Percentiles rank a stretch among this genome's conserved stretches.
Evolutionary conservation across 1,140 invertebrate genomes (phyloP).

Genomic region (Ylistrum balloti): DNA sequence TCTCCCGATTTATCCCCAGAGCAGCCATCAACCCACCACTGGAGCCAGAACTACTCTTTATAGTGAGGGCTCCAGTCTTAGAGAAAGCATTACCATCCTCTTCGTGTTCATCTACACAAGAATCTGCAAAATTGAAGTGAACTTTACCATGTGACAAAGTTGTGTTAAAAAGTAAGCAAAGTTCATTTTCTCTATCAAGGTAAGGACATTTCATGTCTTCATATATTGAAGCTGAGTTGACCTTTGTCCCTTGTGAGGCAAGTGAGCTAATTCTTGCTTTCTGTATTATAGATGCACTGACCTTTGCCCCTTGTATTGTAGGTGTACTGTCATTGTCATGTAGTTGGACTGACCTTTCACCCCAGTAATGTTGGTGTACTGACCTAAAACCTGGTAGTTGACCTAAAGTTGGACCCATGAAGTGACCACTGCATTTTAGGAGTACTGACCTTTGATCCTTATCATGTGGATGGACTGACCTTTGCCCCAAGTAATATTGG

Average conservation of each 20-base stretch:
- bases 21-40: conserved; percentile 79
- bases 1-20: conserved; percentile 75
- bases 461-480: too few relatives aligned
- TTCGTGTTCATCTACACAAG: conserved; percentile 72
- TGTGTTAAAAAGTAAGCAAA: too few relatives aligned
- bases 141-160: neutral
- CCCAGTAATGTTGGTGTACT: neutral
- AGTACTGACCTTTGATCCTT: neutral
- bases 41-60: conserved; percentile 80
- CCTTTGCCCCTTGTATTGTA: neutral
- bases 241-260: too few relatives aligned
- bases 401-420: too few relatives aligned
- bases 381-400: too few relatives aligned
- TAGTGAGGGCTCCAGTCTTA: conserved; percentile 80
- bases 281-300: neutral
- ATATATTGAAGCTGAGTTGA: too few relatives aligned
- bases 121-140: conserved; percentile 65
- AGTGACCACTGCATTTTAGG: too few relatives aligned
- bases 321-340: too few relatives aligned
- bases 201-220: too few relatives aligned
- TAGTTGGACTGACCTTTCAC: neutral
- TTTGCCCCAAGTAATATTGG: too few relatives aligned
- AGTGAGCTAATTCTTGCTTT: too few relatives aligned
- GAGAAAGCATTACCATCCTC: conserved; percentile 81
- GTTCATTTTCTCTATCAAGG: too few relatives aligned